Evolutionary conservation across 2,888 invertebrate genomes (phyloP).

Genomic region (Apotomis capreana): DNA sequence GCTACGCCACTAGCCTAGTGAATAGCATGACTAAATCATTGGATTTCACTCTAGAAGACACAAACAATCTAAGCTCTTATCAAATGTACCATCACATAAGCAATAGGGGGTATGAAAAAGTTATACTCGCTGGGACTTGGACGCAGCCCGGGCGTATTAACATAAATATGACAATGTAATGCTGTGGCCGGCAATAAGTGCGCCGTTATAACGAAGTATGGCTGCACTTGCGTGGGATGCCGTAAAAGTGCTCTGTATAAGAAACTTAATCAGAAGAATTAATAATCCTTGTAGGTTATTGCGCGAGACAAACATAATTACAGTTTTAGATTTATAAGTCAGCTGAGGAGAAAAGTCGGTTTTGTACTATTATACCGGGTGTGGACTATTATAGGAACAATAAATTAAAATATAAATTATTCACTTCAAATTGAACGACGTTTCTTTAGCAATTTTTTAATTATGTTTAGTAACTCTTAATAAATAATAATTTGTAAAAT

Average conservation of each 20-base stretch:
- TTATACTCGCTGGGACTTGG: conserved; percentile 45
- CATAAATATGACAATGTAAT: conserved; percentile 44
- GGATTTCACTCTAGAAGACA: too few relatives aligned
- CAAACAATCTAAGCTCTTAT: conserved; percentile 5
- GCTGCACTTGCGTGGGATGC: conserved; percentile 25
- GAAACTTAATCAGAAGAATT: conserved; percentile 19
- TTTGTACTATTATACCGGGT: not conserved
- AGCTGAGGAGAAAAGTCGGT: too few relatives aligned
- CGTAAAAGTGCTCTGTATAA: conserved; percentile 21
- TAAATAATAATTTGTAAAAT: too few relatives aligned
- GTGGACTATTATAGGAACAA: not conserved
- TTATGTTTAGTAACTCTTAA: too few relatives aligned
- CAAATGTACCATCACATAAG: conserved; percentile 35
- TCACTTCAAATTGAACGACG: too few relatives aligned
- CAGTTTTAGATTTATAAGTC: too few relatives aligned
- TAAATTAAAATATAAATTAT: not conserved
- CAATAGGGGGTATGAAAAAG: conserved; percentile 51
- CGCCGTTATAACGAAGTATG: conserved; percentile 33
- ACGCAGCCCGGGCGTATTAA: conserved; percentile 43
- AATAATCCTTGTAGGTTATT: conserved; percentile 4
- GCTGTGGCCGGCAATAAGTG: conserved; percentile 37
- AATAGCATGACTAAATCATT: too few relatives aligned
- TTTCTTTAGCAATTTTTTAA: too few relatives aligned
- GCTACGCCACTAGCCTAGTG: too few relatives aligned
- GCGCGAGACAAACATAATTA: not conserved